Conservation (phyloP, 2,888 invertebrate species). For the Drosophila anomelani region DNA sequence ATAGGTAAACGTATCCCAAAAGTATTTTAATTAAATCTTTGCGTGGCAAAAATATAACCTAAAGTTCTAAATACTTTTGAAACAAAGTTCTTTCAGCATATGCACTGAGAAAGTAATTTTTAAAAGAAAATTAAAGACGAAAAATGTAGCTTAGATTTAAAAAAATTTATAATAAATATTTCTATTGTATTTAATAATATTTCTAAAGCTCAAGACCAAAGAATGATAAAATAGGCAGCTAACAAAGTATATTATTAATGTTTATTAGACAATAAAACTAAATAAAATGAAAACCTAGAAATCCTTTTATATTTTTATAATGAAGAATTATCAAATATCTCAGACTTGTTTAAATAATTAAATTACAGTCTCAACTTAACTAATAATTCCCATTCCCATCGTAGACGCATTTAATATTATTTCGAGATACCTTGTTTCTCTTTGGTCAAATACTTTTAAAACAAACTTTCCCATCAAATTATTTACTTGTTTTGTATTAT, state of each 20-base stretch:
- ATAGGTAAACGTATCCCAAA: background rate
- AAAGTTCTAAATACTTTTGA: conserved; percentile 1
- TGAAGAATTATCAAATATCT: background rate
- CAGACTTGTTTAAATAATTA: too few relatives aligned
- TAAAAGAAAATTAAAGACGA: too few relatives aligned
- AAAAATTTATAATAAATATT: too few relatives aligned
- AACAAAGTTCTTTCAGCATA: background rate
- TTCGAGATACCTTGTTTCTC: background rate
- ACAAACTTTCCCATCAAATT: conserved; percentile 1
- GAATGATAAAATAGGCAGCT: too few relatives aligned
- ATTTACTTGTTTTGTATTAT: conserved; percentile 5
- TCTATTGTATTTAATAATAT: too few relatives aligned
- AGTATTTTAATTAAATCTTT: conserved; percentile 2
- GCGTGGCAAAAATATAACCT: background rate
- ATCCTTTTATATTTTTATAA: background rate
- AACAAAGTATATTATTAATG: too few relatives aligned
- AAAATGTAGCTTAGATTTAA: too few relatives aligned
- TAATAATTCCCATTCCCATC: background rate
- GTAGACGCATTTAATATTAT: background rate
- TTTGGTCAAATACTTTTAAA: background rate
- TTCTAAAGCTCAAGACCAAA: too few relatives aligned
- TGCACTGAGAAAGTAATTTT: background rate
- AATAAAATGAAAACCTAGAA: background rate
- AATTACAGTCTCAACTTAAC: background rate
- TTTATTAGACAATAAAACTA: too few relatives aligned